phyloP scores from a whole-genome alignment of 2,888 invertebrate genomes.

The Eustalomyia histrio region DNA sequence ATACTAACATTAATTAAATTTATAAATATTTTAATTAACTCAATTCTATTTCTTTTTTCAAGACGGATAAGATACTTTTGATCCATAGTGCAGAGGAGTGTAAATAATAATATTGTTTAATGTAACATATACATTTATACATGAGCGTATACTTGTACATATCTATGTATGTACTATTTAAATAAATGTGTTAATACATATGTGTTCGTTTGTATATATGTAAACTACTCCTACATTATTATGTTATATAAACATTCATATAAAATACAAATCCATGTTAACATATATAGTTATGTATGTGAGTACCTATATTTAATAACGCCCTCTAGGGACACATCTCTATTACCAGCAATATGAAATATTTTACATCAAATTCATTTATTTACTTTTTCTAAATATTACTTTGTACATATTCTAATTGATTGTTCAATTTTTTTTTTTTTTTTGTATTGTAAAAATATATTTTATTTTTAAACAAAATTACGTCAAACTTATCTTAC shows the following conservation, averaged over 20 bases:
- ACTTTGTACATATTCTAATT: conserved; percentile 2
- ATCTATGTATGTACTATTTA: conserved; percentile 12
- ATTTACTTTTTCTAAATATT: too few relatives aligned
- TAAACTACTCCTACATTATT: conserved; percentile 11
- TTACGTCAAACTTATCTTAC: conserved; percentile 1
- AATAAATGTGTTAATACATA: conserved; percentile 9
- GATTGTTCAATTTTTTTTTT: too few relatives aligned
- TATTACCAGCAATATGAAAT: neutral
- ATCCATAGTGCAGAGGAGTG: neutral
- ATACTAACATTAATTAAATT: too few relatives aligned
- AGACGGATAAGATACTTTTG: too few relatives aligned
- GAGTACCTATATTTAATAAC: neutral
- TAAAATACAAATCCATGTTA: conserved; percentile 8
- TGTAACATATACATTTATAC: conserved; percentile 24
- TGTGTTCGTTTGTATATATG: conserved; percentile 9
- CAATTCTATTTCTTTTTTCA: too few relatives aligned
- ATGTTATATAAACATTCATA: neutral
- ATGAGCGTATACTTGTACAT: neutral
- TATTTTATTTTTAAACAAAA: conserved; percentile 14
- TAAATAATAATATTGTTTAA: conserved; percentile 29
- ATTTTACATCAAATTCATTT: neutral
- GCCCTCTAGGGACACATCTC: neutral
- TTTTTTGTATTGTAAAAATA: too few relatives aligned
- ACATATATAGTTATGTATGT: conserved; percentile 55
- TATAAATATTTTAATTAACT: too few relatives aligned